Percentiles rank a stretch among this genome's conserved stretches.
Conservation (phyloP, 2,113 vertebrate genomes). For the Nettapus auritus region DNA sequence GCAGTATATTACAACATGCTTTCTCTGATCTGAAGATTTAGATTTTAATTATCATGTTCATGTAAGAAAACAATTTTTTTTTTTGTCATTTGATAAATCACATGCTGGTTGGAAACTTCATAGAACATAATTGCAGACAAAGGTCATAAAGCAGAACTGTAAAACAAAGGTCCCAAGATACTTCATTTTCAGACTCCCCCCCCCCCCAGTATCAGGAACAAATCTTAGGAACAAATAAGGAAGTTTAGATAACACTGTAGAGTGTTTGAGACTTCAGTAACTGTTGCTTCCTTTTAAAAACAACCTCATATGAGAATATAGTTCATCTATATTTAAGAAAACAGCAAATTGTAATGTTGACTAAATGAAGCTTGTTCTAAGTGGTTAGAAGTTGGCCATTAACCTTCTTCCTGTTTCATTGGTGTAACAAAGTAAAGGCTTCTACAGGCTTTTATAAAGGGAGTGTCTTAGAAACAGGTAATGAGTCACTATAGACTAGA, state of each 20-base stretch:
- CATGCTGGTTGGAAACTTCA: background rate
- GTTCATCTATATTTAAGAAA: background rate
- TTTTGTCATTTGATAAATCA: background rate
- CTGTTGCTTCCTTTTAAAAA: background rate
- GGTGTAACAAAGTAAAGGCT: background rate
- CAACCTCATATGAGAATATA: background rate
- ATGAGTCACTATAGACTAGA: background rate
- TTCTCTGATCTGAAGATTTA: background rate
- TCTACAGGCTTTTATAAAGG: background rate
- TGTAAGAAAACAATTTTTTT: background rate
- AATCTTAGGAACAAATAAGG: background rate
- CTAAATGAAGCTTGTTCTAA: background rate
- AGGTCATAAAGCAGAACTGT: background rate
- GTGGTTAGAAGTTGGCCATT: background rate
- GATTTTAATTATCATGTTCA: background rate
- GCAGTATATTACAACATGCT: background rate
- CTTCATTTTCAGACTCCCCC: background rate
- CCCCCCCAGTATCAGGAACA: background rate
- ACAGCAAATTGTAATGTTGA: background rate
- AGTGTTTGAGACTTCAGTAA: background rate
- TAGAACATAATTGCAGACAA: background rate
- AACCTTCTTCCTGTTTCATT: background rate
- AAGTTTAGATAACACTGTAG: background rate
- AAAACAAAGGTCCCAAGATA: background rate
- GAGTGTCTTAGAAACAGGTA: slow-evolving; percentile 15